Percentiles rank a stretch among this genome's conserved stretches.
phyloP scores from a whole-genome alignment of 1,140 invertebrate genomes.

The Bombus balteatus region DNA sequence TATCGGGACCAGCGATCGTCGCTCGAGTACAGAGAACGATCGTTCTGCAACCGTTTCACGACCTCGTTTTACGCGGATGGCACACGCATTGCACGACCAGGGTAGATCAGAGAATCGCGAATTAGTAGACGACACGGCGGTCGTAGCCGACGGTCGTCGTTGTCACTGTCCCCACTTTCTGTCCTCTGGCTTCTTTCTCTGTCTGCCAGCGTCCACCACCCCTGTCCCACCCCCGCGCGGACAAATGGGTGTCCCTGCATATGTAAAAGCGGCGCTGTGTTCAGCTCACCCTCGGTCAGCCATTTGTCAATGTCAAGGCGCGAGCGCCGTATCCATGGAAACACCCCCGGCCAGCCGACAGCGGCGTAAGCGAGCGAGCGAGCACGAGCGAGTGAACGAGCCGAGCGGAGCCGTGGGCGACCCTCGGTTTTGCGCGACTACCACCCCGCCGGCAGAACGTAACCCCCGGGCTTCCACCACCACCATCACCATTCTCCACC shows the following conservation, averaged over 20 bases:
- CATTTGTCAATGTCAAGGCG: slow-evolving; percentile 84
- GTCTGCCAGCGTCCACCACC: slow-evolving; percentile 12
- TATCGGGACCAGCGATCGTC: slow-evolving; percentile 55
- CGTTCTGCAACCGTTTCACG: not conserved
- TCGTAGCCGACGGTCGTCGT: slow-evolving; percentile 44
- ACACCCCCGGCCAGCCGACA: slow-evolving; percentile 76
- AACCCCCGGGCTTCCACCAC: slow-evolving; percentile 67
- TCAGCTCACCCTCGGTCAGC: slow-evolving; percentile 82
- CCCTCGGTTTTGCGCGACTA: slow-evolving; percentile 73
- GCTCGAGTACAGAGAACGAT: not conserved
- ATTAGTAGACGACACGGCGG: slow-evolving; percentile 35
- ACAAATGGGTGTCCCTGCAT: slow-evolving; percentile 84
- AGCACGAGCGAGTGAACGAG: slow-evolving; percentile 58
- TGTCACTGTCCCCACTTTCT: slow-evolving; percentile 37
- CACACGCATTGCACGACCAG: not conserved
- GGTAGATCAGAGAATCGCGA: slow-evolving; percentile 69
- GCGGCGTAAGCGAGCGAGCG: slow-evolving; percentile 69
- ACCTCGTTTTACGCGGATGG: not conserved
- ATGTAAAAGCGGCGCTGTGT: slow-evolving; percentile 83
- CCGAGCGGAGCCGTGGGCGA: slow-evolving; percentile 67
- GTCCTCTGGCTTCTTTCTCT: slow-evolving; percentile 32
- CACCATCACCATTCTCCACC: slow-evolving; percentile 38
- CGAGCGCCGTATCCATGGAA: slow-evolving; percentile 82
- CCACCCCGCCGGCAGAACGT: slow-evolving; percentile 68
- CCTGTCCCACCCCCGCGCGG: slow-evolving; percentile 72